phyloP scores from a whole-genome alignment of 1,140 invertebrate species.

The Chironomus striatipennis region DNA sequence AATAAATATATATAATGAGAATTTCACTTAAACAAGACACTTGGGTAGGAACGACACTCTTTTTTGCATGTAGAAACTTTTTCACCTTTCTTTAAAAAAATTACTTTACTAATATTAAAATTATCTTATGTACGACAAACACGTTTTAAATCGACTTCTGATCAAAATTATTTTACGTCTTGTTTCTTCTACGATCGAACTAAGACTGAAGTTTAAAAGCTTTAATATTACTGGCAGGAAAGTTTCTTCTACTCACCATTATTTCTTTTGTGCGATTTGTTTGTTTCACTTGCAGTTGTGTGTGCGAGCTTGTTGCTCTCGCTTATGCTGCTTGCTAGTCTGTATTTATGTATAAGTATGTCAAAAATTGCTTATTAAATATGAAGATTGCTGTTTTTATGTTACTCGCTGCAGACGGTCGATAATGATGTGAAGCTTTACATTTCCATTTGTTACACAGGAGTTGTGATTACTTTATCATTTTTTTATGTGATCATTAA shows the following conservation, averaged over 20 bases:
- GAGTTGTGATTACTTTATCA: too few relatives aligned
- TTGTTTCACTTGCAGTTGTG: neutral
- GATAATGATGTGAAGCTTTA: neutral
- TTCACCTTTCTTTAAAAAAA: neutral
- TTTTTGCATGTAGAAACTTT: too few relatives aligned
- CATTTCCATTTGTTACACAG: neutral
- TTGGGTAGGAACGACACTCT: neutral
- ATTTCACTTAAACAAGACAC: neutral
- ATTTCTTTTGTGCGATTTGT: neutral
- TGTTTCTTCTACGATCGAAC: neutral
- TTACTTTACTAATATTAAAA: too few relatives aligned
- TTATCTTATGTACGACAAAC: too few relatives aligned
- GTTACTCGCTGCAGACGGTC: neutral
- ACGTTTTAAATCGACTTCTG: neutral
- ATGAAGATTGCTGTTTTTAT: neutral
- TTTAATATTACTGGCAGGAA: neutral
- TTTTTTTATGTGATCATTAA: too few relatives aligned
- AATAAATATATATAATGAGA: neutral
- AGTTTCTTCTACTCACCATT: neutral
- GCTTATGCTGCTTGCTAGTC: too few relatives aligned
- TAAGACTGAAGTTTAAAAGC: neutral
- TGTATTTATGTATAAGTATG: neutral
- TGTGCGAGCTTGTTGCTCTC: neutral
- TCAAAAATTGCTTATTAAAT: neutral
- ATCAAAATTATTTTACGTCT: constrained; percentile 4